phyloP scores from a whole-genome alignment of 2,113 vertebrate species.

The Asarcornis scutulata region DNA sequence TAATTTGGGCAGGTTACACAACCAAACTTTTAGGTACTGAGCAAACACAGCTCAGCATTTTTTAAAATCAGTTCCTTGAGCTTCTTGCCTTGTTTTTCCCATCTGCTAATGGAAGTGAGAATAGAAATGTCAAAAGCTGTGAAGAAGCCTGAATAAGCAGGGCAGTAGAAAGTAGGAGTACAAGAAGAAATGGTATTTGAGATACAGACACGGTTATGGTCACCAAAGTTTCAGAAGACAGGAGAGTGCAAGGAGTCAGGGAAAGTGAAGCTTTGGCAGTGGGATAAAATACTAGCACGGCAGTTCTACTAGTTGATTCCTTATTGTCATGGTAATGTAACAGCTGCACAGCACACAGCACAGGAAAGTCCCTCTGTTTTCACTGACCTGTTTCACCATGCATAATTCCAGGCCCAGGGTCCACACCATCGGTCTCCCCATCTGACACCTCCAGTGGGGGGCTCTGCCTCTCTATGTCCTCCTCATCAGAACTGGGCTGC shows the following conservation, averaged over 20 bases:
- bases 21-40: not conserved
- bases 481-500: slow-evolving; percentile 92
- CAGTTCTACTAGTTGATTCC: not conserved
- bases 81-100: not conserved
- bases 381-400: slow-evolving; percentile 87
- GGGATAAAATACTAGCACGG: not conserved
- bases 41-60: not conserved
- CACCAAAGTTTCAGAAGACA: not conserved
- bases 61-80: not conserved
- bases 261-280: not conserved
- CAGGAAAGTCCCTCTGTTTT: not conserved
- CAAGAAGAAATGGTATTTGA: not conserved
- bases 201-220: not conserved
- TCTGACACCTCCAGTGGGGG: slow-evolving; percentile 95
- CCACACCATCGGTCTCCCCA: slow-evolving; percentile 87
- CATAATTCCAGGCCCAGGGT: slow-evolving; percentile 82
- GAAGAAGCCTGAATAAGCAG: not conserved
- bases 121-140: not conserved
- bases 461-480: slow-evolving; percentile 88
- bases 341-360: not conserved
- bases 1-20: not conserved
- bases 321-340: not conserved
- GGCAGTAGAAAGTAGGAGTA: not conserved
- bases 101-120: not conserved
- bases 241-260: not conserved